phyloP scores from a whole-genome alignment of 1,140 invertebrate species.

The Ceratina australensis region DNA sequence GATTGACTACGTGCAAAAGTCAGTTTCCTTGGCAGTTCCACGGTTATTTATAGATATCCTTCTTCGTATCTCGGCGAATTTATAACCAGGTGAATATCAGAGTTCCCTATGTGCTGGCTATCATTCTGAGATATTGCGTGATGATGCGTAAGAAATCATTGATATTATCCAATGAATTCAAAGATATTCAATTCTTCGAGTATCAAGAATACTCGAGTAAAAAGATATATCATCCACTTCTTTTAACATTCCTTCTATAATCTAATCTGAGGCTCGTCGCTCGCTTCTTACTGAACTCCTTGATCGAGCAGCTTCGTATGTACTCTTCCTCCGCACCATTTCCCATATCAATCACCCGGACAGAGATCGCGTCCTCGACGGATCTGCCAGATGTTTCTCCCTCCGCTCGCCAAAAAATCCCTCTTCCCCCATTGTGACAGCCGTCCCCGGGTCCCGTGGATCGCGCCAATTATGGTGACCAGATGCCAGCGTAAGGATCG shows the following conservation, averaged over 20 bases:
- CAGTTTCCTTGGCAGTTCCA: background rate
- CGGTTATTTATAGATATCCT: constrained; percentile 6
- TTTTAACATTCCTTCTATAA: too few species aligned
- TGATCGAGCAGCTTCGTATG: background rate
- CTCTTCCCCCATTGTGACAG: constrained; percentile 7
- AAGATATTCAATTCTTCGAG: too few species aligned
- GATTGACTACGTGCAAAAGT: constrained; percentile 7
- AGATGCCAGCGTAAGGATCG: constrained; percentile 24
- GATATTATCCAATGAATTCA: too few species aligned
- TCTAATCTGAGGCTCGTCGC: too few species aligned
- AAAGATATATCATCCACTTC: too few species aligned
- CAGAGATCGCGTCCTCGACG: background rate
- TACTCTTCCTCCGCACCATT: background rate
- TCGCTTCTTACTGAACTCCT: background rate
- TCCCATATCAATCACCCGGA: constrained; percentile 6
- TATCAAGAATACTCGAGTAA: too few species aligned
- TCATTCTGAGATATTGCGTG: too few species aligned
- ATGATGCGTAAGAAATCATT: too few species aligned
- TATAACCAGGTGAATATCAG: background rate
- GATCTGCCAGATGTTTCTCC: background rate
- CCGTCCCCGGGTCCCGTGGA: constrained; percentile 6
- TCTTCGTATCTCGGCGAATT: background rate
- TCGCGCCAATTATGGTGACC: constrained; percentile 42
- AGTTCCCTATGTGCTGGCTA: background rate
- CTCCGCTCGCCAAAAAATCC: background rate